Conservation (phyloP, 2,888 invertebrate genomes). For the Incurvaria masculella region DNA sequence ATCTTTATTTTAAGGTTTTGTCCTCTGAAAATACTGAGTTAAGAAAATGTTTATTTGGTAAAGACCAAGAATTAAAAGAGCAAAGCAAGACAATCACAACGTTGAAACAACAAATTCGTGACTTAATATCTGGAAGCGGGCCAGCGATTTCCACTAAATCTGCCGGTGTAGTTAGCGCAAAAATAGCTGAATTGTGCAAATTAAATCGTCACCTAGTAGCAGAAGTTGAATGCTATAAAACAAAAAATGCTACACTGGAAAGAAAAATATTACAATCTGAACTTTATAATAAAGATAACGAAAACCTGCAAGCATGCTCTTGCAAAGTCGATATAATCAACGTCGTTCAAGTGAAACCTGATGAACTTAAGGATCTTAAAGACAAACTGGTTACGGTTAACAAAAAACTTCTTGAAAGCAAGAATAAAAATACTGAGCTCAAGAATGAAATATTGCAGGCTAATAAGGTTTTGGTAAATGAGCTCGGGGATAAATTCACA, state of each 20-base stretch:
- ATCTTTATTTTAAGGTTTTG: constrained; percentile 35
- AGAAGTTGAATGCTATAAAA: constrained; percentile 58
- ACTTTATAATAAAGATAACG: constrained; percentile 33
- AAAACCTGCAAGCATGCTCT: constrained; percentile 31
- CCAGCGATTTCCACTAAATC: constrained; percentile 48
- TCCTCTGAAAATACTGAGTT: constrained; percentile 55
- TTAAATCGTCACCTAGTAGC: constrained; percentile 62
- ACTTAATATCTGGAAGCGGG: constrained; percentile 44
- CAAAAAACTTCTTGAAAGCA: constrained; percentile 65
- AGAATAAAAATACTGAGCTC: constrained; percentile 65
- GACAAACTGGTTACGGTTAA: constrained; percentile 58
- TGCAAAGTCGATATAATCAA: constrained; percentile 45
- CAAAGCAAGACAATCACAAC: constrained; percentile 37
- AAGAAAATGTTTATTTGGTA: constrained; percentile 45
- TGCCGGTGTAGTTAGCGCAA: constrained; percentile 56
- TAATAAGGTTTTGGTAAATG: constrained; percentile 71
- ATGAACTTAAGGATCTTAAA: constrained; percentile 57
- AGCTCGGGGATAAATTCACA: constrained; percentile 69
- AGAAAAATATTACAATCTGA: constrained; percentile 45
- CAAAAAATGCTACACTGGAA: constrained; percentile 55
- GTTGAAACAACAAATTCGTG: constrained; percentile 46
- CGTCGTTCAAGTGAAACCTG: constrained; percentile 26
- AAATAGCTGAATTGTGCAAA: constrained; percentile 65
- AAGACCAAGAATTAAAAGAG: constrained; percentile 44
- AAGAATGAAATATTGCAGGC: constrained; percentile 70